Base-by-base conservation (phyloP, 2,888 invertebrate species). In the Lathronympha strigana region DNA sequence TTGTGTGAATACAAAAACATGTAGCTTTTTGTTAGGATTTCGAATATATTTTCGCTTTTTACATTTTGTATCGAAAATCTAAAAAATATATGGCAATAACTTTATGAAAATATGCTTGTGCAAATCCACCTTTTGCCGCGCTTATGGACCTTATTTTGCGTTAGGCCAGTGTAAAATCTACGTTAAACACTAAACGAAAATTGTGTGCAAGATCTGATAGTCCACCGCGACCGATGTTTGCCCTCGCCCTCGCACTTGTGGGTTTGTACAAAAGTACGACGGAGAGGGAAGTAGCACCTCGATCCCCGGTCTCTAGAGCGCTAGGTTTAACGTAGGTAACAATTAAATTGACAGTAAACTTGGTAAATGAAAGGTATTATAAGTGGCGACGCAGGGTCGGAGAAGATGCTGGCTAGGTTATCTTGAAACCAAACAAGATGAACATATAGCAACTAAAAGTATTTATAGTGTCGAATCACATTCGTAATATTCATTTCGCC, bases 351-450 rank as follows among this genome's bases (percentile, higher is more conserved):
- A 13, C 31, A 50, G 66, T 63, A 53, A 70, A 69, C 53, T 64
- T 69, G 66, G 66, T 25, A 47, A 33, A 47, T 6, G 11, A 50
- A 57, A 28, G 28, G 49, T 55, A 13, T 47, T 38, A 50, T 50
- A 28, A 36, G 36, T 54, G 54, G 58, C 15, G 43, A 45, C 50
- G 63, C 61, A 68, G 63, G 67, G 67, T 71, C 45, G 47, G 58
- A 72, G 69, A 66, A 68, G 66, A 72, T 73, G 72, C 70, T 61
- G 74, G 89, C 88, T 90, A 79, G 81, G 86, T 87, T 83, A 78
- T 89, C 89, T 90, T 90, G 90, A 83, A 81, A 55, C 61, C 64
- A 71, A 72, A 74, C 88, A 90, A 90, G 90, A 89, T 81, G 66
- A 76, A 87, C 86, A 82, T 76, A 63, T 81, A 88, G 88, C 84